Evolutionary conservation across 2,888 invertebrate genomes (phyloP), one percentile per base, ranked within the genome.

Genomic region (Microctonus aethiopoides): DNA sequence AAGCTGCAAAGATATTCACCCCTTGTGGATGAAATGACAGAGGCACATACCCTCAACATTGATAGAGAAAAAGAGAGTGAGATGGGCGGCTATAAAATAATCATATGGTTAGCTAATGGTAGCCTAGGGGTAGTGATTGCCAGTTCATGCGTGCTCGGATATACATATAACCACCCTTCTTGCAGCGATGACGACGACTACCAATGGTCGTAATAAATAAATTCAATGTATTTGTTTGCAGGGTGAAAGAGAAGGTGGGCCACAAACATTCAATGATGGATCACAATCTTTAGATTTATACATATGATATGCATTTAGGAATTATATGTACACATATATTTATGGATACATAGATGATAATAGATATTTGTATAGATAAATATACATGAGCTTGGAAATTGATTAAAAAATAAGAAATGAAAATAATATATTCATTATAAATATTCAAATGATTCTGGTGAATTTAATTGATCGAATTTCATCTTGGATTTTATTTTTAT

Each of bases 71-170:
- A 16, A 20, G n/a, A 16, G 0, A 32, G 9, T 16, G 10, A 29
- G 13, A 16, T 2, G 77, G 76, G 77, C 80, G 74, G 78, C 85
- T 83, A 86, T 86, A 84, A 86, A 85, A 85, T 86, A 86, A 86
- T 85, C 86, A 86, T 86, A 86, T 86, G 86, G 85, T 86, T 86
- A 86, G 85, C 85, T 86, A 85, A 86, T 86, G 84, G 85, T 79
- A 76, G 74, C 72, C 75, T 75, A 78, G 78, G 80, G 82, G 81
- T 80, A 78, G 81, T 80, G 82, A 83, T 82, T 83, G 81, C 81
- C 77, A 79, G 80, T 71, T 77, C 78, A 76, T 76, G 79, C 80
- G 76, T 79, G 76, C 74, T 72, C 74, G 34, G 34, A 62, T 73
- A 69, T 68, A 70, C 72, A 73, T 67, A 39, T 60, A n/a, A 26